A percentile compares a stretch with the other conserved stretches of the same genome.
Evolutionary conservation across 1,140 invertebrate genomes (phyloP).

Genomic region (Diachasmimorpha longicaudata): DNA sequence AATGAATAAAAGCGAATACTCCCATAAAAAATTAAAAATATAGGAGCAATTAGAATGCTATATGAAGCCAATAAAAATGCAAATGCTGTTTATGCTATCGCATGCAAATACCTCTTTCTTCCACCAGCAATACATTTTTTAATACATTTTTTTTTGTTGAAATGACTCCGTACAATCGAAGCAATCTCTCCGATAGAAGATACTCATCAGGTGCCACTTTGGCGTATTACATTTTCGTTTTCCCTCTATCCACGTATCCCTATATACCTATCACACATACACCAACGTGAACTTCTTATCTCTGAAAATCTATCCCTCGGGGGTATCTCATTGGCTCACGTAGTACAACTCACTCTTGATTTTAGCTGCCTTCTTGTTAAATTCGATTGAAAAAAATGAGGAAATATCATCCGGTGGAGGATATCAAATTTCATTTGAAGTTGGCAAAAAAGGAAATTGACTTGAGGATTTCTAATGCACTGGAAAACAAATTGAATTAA

Average conservation of each 20-base stretch:
- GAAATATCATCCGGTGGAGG: not conserved
- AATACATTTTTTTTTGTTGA: not conserved
- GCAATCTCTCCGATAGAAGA: not conserved
- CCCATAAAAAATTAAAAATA: not conserved
- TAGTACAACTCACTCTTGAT: constrained; percentile 10
- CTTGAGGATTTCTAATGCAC: not conserved
- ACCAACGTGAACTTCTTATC: not conserved
- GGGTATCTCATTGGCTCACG: constrained; percentile 3
- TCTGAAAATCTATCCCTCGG: constrained; percentile 6
- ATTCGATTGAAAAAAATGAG: constrained; percentile 2
- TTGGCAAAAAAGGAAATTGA: not conserved
- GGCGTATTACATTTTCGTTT: constrained; percentile 3
- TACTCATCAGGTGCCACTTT: constrained; percentile 4
- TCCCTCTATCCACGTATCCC: not conserved
- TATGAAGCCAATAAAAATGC: constrained; percentile 7
- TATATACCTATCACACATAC: not conserved
- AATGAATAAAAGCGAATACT: not conserved
- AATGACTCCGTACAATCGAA: not conserved
- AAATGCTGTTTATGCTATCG: not conserved
- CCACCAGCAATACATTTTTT: not conserved
- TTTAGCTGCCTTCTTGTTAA: not conserved
- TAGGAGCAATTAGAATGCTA: not conserved
- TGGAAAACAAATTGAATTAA: too few species aligned
- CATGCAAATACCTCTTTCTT: not conserved
- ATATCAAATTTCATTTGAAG: not conserved